Base-by-base conservation (phyloP, 2,113 vertebrate species). In the Oreochromis niloticus region DNA sequence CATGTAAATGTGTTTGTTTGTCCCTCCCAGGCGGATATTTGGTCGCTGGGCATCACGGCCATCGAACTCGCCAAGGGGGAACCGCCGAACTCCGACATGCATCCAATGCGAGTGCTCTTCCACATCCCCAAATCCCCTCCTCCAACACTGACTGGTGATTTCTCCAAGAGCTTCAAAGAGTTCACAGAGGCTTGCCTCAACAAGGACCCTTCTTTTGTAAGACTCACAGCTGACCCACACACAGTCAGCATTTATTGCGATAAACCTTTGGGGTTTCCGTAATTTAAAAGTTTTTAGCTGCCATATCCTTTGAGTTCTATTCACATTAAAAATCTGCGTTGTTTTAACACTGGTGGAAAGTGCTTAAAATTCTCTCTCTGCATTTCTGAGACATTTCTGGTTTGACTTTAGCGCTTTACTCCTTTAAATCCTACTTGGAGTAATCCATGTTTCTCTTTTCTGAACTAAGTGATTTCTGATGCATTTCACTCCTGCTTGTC, bases 41-140 rank as follows among this genome's bases (percentile, higher is more conserved):
- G 98, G 98, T 99, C 98, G 0, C 82, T 99, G 94, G 98, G 98
- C 87, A 99, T 99, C 91, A 99, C 98, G 1, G 98, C 98, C 22
- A 99, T 99, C 83, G 98, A 98, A 91, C 95, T 98, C 11, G 98
- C 98, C 93, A 98, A 98, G 63, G 98, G 98, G 2, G 98, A 99
- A 61, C 98, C 98, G 7, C 98, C 98, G 0, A 98, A 99, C 95
- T 98, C 97, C 0, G 98, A 99, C 68, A 98, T 98, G 97, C 98
- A 99, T 32, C 98, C 98, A 0, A 98, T 98, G 98, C 95, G 97
- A 89, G 98, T 98, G 12, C 96, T 99, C 22, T 99, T 98, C 93
- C 97, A 98, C 92, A 99, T 99, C 93, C 98, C 98, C 0, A 99
- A 99, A 93, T 98, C 97, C 82, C 97, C 97, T 46, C 97, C 98